These are phyloP conservation scores for Urocolius indicus DNA, from an alignment of 2,113 vertebrate genomes.

Conservation along the genomic window DNA sequence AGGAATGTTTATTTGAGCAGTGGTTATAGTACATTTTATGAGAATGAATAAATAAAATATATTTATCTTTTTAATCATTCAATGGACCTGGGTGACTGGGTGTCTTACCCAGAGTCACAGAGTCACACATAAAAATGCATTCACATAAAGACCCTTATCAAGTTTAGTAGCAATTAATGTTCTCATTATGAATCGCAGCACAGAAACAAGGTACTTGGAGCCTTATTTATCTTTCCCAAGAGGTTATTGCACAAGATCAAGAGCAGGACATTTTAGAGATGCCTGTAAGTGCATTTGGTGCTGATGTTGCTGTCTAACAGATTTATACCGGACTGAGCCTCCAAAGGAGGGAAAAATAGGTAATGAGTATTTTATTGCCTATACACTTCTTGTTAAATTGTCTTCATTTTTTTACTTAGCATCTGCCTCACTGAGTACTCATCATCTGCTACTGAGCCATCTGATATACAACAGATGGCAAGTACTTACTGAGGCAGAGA, in stretches of 20 bases:
- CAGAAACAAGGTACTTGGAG: not conserved
- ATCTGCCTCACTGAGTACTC: constrained; percentile 60
- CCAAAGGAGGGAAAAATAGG: not conserved
- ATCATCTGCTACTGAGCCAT: constrained; percentile 60
- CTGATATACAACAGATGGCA: constrained; percentile 70
- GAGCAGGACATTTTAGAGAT: not conserved
- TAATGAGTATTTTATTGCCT: constrained; percentile 56
- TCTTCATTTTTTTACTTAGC: constrained; percentile 50
- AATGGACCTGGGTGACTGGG: not conserved
- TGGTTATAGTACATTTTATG: not conserved
- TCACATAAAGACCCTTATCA: not conserved
- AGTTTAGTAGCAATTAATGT: not conserved
- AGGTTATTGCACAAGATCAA: not conserved
- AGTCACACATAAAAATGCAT: not conserved
- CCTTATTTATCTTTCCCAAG: not conserved
- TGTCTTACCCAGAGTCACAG: not conserved
- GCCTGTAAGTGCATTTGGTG: not conserved
- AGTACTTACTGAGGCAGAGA: constrained; percentile 58
- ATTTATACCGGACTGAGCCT: constrained; percentile 13
- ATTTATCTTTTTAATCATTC: not conserved
- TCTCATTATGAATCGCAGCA: not conserved
- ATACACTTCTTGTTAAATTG: constrained; percentile 51
- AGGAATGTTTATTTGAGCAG: not conserved
- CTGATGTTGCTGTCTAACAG: not conserved
- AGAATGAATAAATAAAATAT: not conserved